These are phyloP conservation scores for Yasuhikotakia modesta DNA, from an alignment of 2,797 vertebrate genomes.

Conservation along the genomic window DNA sequence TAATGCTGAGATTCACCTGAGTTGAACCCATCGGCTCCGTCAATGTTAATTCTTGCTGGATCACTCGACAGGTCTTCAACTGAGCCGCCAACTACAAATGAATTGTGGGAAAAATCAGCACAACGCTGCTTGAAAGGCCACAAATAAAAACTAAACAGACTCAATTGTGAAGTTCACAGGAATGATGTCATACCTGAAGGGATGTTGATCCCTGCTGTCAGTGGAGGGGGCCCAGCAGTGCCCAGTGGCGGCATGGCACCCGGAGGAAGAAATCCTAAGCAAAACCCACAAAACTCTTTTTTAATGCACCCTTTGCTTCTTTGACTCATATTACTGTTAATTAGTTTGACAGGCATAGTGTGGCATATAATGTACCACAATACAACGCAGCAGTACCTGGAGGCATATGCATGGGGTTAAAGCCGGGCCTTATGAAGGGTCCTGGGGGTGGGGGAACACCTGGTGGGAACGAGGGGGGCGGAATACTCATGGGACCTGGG, in stretches of 20 bases:
- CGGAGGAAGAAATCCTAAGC: conserved; percentile 89
- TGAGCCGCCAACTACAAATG: conserved; percentile 64
- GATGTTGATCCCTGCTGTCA: conserved; percentile 83
- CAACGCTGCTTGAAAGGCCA: not conserved
- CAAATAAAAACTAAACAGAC: not conserved
- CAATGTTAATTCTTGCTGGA: conserved; percentile 83
- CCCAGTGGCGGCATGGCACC: conserved; percentile 87
- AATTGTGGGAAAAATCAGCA: not conserved
- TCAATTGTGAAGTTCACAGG: no score
- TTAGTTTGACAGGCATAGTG: not conserved
- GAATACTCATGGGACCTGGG: conserved; percentile 88
- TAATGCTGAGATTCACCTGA: conserved; percentile 54
- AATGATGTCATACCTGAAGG: conserved; percentile 77
- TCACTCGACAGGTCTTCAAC: conserved; percentile 84
- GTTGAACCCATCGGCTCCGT: conserved; percentile 81
- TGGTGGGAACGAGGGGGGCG: conserved; percentile 90
- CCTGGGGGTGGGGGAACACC: conserved; percentile 81
- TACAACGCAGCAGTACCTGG: conserved; percentile 85
- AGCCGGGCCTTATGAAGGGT: conserved; percentile 90
- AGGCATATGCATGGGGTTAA: conserved; percentile 96
- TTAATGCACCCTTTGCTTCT: not conserved
- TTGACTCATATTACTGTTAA: no score
- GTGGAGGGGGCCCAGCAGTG: conserved; percentile 80
- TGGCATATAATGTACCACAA: no score
- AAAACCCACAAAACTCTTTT: not conserved